These are phyloP conservation scores for Miopithecus talapoin DNA, from an alignment of 2,797 vertebrate species.

Conservation along the genomic window DNA sequence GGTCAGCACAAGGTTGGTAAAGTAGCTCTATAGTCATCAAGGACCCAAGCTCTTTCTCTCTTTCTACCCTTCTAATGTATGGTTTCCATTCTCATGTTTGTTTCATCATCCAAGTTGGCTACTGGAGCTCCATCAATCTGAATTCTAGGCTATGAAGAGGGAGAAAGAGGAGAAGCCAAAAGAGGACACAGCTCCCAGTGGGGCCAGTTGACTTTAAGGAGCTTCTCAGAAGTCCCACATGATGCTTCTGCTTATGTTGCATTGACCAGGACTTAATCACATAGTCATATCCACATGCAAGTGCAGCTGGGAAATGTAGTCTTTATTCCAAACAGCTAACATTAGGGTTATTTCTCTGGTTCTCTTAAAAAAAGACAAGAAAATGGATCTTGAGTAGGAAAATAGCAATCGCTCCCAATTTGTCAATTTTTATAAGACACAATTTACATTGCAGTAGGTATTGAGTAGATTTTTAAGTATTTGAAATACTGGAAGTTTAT, in stretches of 20 bases:
- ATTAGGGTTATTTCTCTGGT: neutral
- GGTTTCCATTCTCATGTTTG: neutral
- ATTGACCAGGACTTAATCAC: no score
- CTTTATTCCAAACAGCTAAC: neutral
- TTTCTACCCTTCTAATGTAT: neutral
- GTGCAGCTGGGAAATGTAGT: neutral
- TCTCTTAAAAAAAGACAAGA: neutral
- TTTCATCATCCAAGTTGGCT: neutral
- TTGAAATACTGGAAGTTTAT: neutral
- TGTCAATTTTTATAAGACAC: neutral
- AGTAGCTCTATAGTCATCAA: no score
- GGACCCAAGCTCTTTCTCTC: neutral
- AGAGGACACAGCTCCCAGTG: fast-evolving
- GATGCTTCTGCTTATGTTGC: fast-evolving
- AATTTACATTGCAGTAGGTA: neutral
- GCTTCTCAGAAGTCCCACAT: no score
- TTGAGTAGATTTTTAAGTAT: neutral
- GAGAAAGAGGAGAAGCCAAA: neutral
- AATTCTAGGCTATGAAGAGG: neutral
- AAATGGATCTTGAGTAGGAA: neutral
- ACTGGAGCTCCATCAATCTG: neutral
- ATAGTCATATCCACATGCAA: no score
- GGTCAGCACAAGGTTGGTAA: neutral
- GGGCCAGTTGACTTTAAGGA: neutral
- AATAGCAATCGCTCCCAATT: neutral